Evolutionary conservation across 1,140 invertebrate species (phyloP).

Genomic region (Heliothis subflexa): DNA sequence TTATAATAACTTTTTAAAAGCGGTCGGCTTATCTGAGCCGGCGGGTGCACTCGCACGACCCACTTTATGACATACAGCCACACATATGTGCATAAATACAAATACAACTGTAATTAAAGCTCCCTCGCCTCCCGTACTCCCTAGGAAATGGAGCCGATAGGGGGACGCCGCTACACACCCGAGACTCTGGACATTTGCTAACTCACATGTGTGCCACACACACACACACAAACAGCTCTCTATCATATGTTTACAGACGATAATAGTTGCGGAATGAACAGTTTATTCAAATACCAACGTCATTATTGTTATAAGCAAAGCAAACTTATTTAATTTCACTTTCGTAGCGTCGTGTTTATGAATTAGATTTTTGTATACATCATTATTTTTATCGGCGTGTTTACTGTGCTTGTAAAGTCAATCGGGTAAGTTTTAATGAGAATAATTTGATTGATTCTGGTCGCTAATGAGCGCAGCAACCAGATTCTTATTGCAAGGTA

Average conservation of each 20-base stretch:
- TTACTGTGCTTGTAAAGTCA: conserved; percentile 1
- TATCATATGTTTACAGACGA: conserved; percentile 23
- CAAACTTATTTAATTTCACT: conserved; percentile 27
- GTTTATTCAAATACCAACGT: conserved; percentile 30
- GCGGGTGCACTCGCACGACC: conserved; percentile 61
- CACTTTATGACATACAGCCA: conserved; percentile 62
- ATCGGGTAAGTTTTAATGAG: conserved; percentile 35
- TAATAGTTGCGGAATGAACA: conserved; percentile 26
- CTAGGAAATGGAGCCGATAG: conserved; percentile 25
- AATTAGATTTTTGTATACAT: conserved; percentile 14
- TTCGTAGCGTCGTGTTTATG: conserved; percentile 29
- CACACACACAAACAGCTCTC: background rate
- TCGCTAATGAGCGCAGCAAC: conserved; percentile 28
- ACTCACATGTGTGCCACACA: conserved; percentile 22
- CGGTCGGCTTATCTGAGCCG: conserved; percentile 61
- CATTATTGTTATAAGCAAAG: conserved; percentile 32
- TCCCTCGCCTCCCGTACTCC: conserved; percentile 42
- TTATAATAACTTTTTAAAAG: conserved; percentile 68
- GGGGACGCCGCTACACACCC: conserved; percentile 33
- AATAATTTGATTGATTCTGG: conserved; percentile 35
- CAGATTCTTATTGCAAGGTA: conserved; percentile 4
- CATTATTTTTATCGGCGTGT: conserved; percentile 40
- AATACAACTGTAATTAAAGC: conserved; percentile 68
- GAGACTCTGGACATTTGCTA: conserved; percentile 34
- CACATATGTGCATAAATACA: conserved; percentile 58